Evolutionary conservation across 2,113 vertebrate species (phyloP).

Genomic region (Sinosuthora webbiana): DNA sequence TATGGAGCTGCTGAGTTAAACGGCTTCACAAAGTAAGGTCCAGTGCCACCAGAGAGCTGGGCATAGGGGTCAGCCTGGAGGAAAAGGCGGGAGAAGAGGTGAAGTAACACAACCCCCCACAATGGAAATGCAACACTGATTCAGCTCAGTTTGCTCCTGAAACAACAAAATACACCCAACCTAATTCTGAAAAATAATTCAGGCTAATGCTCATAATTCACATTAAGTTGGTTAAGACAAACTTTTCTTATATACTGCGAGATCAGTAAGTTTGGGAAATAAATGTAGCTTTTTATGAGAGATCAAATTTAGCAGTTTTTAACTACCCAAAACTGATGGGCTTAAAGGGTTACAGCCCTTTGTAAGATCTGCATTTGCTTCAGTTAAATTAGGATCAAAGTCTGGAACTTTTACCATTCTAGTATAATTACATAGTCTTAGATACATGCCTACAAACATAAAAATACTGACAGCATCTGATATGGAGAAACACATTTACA

Average conservation of each 20-base stretch:
- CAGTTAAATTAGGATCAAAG: background rate
- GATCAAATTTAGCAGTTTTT: background rate
- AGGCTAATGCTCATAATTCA: background rate
- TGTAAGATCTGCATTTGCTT: background rate
- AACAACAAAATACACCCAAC: background rate
- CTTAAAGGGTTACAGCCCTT: background rate
- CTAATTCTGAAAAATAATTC: background rate
- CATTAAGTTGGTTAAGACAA: background rate
- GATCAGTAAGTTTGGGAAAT: background rate
- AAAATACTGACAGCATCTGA: background rate
- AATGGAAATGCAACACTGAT: background rate
- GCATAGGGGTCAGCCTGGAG: background rate
- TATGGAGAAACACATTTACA: background rate
- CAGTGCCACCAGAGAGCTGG: background rate
- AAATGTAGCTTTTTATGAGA: background rate
- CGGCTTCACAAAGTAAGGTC: rapidly evolving
- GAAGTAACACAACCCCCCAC: background rate
- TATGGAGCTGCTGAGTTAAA: background rate
- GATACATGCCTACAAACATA: background rate
- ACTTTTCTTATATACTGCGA: background rate
- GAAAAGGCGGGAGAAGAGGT: background rate
- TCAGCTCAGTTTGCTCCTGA: background rate
- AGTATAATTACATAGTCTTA: background rate
- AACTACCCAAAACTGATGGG: background rate
- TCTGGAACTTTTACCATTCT: background rate